A percentile compares a stretch with the other conserved stretches of the same genome.
Conservation (phyloP, 2,113 vertebrate genomes). For the Sander lucioperca region DNA sequence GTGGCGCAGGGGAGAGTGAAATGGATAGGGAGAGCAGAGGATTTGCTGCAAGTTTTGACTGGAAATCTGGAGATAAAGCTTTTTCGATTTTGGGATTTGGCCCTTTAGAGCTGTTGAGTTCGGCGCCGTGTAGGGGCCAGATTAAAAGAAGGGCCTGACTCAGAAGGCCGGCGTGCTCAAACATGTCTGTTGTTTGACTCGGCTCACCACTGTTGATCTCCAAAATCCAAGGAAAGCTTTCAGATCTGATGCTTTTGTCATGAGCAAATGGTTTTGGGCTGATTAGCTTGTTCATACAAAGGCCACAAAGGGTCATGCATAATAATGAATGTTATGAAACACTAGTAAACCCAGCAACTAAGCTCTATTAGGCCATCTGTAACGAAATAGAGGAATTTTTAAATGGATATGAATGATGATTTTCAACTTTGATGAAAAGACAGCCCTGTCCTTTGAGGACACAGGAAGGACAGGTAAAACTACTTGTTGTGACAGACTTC, state of each 20-base stretch:
- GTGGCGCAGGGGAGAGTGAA: neutral
- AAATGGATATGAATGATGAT: conserved; percentile 18
- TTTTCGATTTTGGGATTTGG: conserved; percentile 63
- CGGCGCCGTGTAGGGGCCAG: conserved; percentile 34
- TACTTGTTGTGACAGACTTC: conserved; percentile 61
- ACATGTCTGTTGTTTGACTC: conserved; percentile 68
- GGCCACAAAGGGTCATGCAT: neutral
- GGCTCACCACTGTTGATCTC: conserved; percentile 43
- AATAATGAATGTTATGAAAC: neutral
- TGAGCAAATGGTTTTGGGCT: conserved; percentile 36
- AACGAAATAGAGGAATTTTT: conserved; percentile 2
- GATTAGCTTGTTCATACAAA: conserved; percentile 33
- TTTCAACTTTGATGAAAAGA: conserved; percentile 36
- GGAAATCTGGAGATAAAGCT: conserved; percentile 68
- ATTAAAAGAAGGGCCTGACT: conserved; percentile 56
- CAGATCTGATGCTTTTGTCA: conserved; percentile 42
- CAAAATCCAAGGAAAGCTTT: conserved; percentile 44
- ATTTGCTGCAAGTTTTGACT: conserved; percentile 66
- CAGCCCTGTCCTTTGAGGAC: conserved; percentile 54
- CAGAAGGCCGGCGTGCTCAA: conserved; percentile 35
- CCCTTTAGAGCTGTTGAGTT: conserved; percentile 49
- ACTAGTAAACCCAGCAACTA: neutral
- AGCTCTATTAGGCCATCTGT: neutral
- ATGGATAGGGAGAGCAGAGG: conserved; percentile 18
- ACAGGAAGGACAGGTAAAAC: conserved; percentile 48